A percentile compares a stretch with the other conserved stretches of the same genome.
Evolutionary conservation across 2,888 invertebrate genomes (phyloP).

Genomic region (Epsilonema sp.): DNA sequence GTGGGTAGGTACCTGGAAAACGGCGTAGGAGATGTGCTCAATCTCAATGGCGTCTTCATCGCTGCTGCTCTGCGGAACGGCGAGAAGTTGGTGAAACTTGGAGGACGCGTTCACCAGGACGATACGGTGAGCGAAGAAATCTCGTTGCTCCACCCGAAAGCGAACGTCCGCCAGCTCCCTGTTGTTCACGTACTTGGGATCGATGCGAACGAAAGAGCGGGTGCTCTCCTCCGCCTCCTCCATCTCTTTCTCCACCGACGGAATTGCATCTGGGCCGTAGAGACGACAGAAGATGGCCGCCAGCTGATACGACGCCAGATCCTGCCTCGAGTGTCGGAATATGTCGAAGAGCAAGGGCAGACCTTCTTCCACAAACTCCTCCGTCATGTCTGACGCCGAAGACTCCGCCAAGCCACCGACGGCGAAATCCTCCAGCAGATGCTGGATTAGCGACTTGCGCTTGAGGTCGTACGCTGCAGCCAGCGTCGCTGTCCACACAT

Average conservation of each 20-base stretch:
- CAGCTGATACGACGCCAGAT: not conserved
- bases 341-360: conserved; percentile 70
- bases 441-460: conserved; percentile 63
- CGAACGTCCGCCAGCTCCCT: conserved; percentile 76
- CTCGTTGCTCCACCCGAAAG: conserved; percentile 67
- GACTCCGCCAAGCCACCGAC: conserved; percentile 50
- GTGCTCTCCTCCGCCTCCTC: not conserved
- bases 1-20: conserved; percentile 73
- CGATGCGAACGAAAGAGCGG: conserved; percentile 27
- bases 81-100: too few relatives aligned
- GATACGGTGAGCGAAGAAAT: conserved; percentile 82
- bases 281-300: conserved; percentile 10
- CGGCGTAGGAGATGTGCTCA: conserved; percentile 73
- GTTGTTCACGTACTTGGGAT: conserved; percentile 80
- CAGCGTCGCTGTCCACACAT: conserved; percentile 70
- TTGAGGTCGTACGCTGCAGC: conserved; percentile 64
- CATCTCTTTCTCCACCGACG: not conserved
- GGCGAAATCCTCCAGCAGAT: conserved; percentile 60
- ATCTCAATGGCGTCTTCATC: conserved; percentile 78
- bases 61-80: too few relatives aligned
- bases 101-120: conserved; percentile 51
- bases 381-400: too few relatives aligned
- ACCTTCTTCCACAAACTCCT: conserved; percentile 63
- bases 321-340: conserved; percentile 61
- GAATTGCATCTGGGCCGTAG: conserved; percentile 5